Evolutionary conservation across 2,797 vertebrate species (phyloP), one percentile per base, ranked within the genome.

Genomic region (Anolis apletophallus): DNA sequence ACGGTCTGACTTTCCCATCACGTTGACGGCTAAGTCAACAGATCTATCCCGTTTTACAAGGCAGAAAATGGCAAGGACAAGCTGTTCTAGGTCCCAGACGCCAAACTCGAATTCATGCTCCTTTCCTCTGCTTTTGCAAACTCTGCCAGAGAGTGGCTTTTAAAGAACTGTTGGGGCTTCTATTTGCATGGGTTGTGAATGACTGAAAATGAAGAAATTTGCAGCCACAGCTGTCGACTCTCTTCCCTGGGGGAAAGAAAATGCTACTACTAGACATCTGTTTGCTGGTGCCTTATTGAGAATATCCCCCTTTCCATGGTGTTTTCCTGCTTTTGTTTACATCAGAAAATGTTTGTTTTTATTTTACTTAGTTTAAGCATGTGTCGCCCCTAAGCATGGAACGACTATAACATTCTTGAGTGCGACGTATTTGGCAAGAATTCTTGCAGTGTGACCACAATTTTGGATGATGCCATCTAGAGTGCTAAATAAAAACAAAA

Each of bases 1-100:
- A 16, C 10, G 55, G 52, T 69, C 54, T 83, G 74, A 67, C 26
- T 72, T 87, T 87, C 55, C 75, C 55, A 83, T 87, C 86, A 71
- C 46, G 29, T 67, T 85, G 52, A 32, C 7, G 14, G 55, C 57
- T 84, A 76, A 40, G 7, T 36, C 81, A 87, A 61, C 81, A 83
- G 59, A 87, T 59, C 54, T n/a, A 50, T 29, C 61, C 34, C 23
- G 46, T 54, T 78, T 59, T 87, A 83, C 86, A 78, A 87, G 67
- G 74, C 23, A n/a, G 68, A 17, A 50, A 55, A 54, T 29, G 59
- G 40, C 5, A 36, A 83, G 81, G n/a, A 83, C 68, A 69, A 19
- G 57, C 55, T 86, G 81, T 83, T 78, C 67, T 87, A 54, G 81
- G 34, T 68, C 34, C 54, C 21, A 50, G 55, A 72, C 61, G 74